phyloP scores from a whole-genome alignment of 1,140 invertebrate species.

The Laupala kohalensis region DNA sequence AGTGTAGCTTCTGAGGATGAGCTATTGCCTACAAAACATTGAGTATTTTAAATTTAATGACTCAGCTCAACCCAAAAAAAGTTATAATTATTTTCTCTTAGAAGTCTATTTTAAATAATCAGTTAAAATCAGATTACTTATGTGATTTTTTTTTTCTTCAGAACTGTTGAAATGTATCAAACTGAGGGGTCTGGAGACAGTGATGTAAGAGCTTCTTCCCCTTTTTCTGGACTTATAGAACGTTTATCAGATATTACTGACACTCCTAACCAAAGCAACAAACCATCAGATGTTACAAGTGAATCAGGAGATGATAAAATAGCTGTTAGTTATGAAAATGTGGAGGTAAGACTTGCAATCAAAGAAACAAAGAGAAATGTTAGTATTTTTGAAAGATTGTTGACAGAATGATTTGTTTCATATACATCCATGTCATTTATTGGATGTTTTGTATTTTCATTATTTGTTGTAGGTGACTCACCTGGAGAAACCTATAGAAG shows the following conservation, averaged over 20 bases:
- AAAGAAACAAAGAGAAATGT: too few relatives aligned
- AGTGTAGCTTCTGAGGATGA: not conserved
- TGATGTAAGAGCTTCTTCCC: not conserved
- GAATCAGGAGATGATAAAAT: conserved; percentile 11
- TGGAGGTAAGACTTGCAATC: not conserved
- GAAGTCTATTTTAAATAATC: too few relatives aligned
- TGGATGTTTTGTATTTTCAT: not conserved
- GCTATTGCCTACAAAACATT: too few relatives aligned
- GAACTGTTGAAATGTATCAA: not conserved
- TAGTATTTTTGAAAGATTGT: not conserved
- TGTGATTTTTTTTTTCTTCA: not conserved
- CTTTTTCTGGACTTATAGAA: not conserved
- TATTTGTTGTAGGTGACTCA: not conserved
- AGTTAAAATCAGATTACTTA: too few relatives aligned
- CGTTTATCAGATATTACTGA: not conserved
- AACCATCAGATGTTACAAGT: conserved; percentile 10
- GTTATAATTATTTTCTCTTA: not conserved
- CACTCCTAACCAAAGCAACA: not conserved
- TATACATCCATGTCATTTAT: not conserved
- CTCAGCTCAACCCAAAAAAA: too few relatives aligned
- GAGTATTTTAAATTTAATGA: too few relatives aligned
- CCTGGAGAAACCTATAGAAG: not conserved
- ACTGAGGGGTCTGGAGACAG: not conserved
- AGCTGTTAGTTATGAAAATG: not conserved
- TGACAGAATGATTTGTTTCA: too few relatives aligned